Base-by-base conservation (phyloP, 2,113 vertebrate species). In the Pagrus major region DNA sequence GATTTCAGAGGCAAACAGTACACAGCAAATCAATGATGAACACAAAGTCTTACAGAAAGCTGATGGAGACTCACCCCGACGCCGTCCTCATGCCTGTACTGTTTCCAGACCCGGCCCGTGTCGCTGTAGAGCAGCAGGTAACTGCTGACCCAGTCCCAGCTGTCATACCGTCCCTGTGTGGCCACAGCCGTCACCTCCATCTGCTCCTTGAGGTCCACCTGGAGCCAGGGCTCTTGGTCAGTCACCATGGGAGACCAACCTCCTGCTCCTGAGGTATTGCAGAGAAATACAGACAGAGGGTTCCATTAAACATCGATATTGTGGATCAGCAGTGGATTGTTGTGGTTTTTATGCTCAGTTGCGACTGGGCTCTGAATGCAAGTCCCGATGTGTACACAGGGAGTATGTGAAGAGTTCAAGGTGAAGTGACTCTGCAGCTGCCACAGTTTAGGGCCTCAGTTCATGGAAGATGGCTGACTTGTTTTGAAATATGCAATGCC, bases 121-220 rank as follows among this genome's bases (percentile, higher is more conserved):
- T 99, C 98, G 3, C 98, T 99, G 94, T 96, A 96, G 91, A 99
- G 96, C 39, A 99, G 95, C 1, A 86, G 92, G 35, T 97, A 99
- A 60, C 95, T 95, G 9, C 95, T 97, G 84, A 98, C 96, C 97
- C 98, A 99, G 93, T 99, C 98, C 49, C 95, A 97, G 93, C 97
- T 99, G 61, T 97, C 96, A 0, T 96, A 94, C 21, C 97, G 92
- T 44, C 98, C 98, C 90, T 99, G 98, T 0, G 97, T 99, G 85
- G 98, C 97, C 12, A 98, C 93, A 0, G 95, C 96, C 0, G 96
- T 97, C 60, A 99, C 92, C 93, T 99, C 97, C 91, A 97, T 94
- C 91, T 97, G 94, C 81, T 96, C 96, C 54, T 95, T 95, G 70
- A 99, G 95, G 86, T 99, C 98, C 82, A 99, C 84, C 94, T 99